Evolutionary conservation across 2,797 vertebrate species (phyloP).

Genomic region (Numenius phaeopus): DNA sequence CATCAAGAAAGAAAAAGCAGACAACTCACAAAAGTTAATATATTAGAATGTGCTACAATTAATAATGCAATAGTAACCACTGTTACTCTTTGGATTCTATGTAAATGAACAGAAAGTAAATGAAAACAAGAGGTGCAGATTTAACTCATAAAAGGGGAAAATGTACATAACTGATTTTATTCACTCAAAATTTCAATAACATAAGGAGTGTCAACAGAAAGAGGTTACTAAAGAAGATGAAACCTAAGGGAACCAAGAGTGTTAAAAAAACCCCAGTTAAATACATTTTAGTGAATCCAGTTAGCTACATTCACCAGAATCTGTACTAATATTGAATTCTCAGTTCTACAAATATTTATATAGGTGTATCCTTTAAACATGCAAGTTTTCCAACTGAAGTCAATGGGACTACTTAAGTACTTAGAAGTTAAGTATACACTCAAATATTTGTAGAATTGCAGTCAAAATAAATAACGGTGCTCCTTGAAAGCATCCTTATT

Average conservation of each 20-base stretch:
- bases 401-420: neutral
- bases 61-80: neutral
- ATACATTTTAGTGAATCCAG: neutral
- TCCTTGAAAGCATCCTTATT: conserved; percentile 10
- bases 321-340: neutral
- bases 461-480: conserved; percentile 21
- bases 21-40: neutral
- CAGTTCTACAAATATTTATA: conserved; percentile 6
- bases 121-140: neutral
- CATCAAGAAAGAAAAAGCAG: neutral
- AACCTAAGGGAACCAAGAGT: neutral
- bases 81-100: neutral
- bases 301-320: neutral
- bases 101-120: neutral
- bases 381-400: neutral
- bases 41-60: neutral
- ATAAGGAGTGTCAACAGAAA: neutral
- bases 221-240: neutral
- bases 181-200: neutral
- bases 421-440: conserved; percentile 19
- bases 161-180: neutral
- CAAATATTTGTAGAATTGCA: conserved; percentile 37
- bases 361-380: conserved; percentile 7
- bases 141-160: neutral
- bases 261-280: neutral